Evolutionary conservation across 2,888 invertebrate genomes (phyloP).

Genomic region (Apodemia duryi): DNA sequence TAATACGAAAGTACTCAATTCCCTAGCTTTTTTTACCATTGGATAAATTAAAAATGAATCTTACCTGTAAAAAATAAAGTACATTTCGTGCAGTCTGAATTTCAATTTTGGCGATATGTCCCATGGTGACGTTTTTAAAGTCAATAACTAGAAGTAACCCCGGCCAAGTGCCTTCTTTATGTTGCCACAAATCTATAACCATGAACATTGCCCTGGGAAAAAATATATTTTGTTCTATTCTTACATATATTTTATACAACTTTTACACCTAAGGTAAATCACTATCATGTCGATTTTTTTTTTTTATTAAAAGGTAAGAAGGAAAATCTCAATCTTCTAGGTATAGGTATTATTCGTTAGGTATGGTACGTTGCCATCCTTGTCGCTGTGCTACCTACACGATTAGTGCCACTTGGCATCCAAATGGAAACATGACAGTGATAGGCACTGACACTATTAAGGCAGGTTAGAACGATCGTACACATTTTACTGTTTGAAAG

Average conservation of each 20-base stretch:
- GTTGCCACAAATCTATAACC: conserved; percentile 79
- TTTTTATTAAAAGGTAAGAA: no score
- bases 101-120: conserved; percentile 82
- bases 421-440: no score
- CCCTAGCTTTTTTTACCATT: no score
- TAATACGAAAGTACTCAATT: no score
- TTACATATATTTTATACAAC: background rate
- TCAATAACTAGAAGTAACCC: conserved; percentile 78
- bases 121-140: conserved; percentile 79
- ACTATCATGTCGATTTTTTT: background rate
- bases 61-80: conserved; percentile 83
- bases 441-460: no score
- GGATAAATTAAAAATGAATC: background rate
- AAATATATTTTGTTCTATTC: background rate
- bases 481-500: no score
- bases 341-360: no score
- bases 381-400: no score
- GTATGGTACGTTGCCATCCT: no score
- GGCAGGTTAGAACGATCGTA: no score
- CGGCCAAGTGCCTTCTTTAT: conserved; percentile 79
- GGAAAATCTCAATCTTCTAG: no score
- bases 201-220: conserved; percentile 62
- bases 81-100: conserved; percentile 82
- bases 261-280: background rate
- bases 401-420: no score